Percentiles rank a stretch among this genome's conserved stretches.
Conservation (phyloP, 2,797 vertebrate species). For the Karalla daura region DNA sequence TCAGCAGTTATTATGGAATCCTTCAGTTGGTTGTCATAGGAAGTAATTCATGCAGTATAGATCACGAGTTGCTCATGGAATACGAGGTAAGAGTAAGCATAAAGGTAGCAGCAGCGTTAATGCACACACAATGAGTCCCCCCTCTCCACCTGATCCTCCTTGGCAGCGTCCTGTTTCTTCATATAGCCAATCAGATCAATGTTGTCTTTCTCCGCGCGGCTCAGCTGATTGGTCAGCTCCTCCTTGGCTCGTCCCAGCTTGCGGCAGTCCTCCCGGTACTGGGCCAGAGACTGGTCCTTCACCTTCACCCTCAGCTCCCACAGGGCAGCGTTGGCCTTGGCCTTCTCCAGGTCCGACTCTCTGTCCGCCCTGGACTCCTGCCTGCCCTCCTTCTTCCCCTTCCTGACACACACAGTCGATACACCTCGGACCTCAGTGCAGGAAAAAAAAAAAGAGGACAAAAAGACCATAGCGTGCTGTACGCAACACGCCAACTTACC, state of each 20-base stretch:
- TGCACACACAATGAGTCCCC: not conserved
- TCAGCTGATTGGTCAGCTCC: slow-evolving; percentile 82
- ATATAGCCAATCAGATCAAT: slow-evolving; percentile 80
- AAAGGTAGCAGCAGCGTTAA: too few relatives aligned
- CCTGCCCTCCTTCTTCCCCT: slow-evolving; percentile 81
- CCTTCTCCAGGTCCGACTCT: slow-evolving; percentile 85
- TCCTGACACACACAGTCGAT: slow-evolving; percentile 57
- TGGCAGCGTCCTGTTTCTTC: slow-evolving; percentile 77
- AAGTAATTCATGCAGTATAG: too few relatives aligned
- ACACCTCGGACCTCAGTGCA: not conserved
- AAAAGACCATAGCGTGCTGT: too few relatives aligned
- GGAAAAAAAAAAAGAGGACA: not conserved
- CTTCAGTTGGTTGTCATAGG: too few relatives aligned
- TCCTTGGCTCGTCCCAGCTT: slow-evolving; percentile 83
- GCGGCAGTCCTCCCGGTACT: slow-evolving; percentile 80
- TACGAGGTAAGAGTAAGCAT: too few relatives aligned
- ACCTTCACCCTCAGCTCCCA: slow-evolving; percentile 88
- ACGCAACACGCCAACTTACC: slow-evolving; percentile 64
- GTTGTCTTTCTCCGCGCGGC: slow-evolving; percentile 82
- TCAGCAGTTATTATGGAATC: too few relatives aligned
- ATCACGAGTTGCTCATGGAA: too few relatives aligned
- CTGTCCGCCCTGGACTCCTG: slow-evolving; percentile 77
- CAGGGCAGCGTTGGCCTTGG: slow-evolving; percentile 84
- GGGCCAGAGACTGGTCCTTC: slow-evolving; percentile 80
- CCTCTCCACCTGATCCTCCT: slow-evolving; percentile 84